Conservation (phyloP, 1,140 invertebrate species). For the Matsumurasca onukii region DNA sequence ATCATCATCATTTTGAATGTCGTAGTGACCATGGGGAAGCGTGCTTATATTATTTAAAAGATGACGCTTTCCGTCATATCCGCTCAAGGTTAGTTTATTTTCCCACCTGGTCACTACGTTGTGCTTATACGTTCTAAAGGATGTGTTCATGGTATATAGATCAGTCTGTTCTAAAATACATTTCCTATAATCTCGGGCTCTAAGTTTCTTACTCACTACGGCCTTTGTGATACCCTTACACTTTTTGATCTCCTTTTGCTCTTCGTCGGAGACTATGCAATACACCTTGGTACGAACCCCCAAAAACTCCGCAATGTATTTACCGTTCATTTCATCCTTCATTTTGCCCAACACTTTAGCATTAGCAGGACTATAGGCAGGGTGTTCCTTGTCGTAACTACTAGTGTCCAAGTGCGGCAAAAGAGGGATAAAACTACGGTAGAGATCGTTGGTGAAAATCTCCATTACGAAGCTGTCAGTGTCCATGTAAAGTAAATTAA, state of each 20-base stretch:
- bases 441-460: slow-evolving; percentile 31
- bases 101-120: too few species aligned
- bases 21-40: background rate
- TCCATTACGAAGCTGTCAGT: slow-evolving; percentile 28
- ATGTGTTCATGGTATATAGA: too few species aligned
- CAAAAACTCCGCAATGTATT: slow-evolving; percentile 47
- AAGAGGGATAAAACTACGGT: slow-evolving; percentile 11
- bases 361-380: slow-evolving; percentile 13
- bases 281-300: slow-evolving; percentile 51
- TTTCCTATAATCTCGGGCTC: background rate
- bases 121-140: too few species aligned
- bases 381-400: slow-evolving; percentile 27
- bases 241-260: background rate
- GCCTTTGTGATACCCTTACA: background rate
- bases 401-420: slow-evolving; percentile 32
- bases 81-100: background rate
- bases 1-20: background rate
- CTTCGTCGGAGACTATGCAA: slow-evolving; percentile 13
- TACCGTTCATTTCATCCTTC: slow-evolving; percentile 51
- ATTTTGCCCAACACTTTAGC: slow-evolving; percentile 53
- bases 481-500: too few species aligned
- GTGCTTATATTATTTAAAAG: background rate
- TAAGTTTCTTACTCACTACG: background rate
- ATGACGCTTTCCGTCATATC: background rate
- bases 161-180: background rate